Conservation (phyloP, 2,113 vertebrate genomes). For the Oostethus manadensis region DNA sequence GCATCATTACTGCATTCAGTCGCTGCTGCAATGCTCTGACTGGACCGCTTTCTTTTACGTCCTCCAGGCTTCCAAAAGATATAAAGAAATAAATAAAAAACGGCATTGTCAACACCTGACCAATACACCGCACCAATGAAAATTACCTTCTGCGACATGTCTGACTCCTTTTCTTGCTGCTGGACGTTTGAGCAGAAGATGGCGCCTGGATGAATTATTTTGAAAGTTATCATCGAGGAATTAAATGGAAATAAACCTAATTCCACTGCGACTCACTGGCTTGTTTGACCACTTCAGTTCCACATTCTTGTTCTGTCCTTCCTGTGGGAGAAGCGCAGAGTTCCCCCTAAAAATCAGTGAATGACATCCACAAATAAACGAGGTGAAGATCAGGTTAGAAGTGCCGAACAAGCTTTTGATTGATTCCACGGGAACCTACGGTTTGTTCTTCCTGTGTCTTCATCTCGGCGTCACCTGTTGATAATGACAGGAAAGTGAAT, state of each 20-base stretch:
- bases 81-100: no score
- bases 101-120: neutral
- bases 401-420: neutral
- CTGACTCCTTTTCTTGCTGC: neutral
- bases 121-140: neutral
- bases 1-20: neutral
- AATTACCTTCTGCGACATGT: neutral
- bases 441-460: slow-evolving; percentile 22
- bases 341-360: slow-evolving; percentile 33
- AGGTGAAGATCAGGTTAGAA: no score
- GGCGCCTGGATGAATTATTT: neutral
- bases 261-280: slow-evolving; percentile 51
- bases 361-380: neutral
- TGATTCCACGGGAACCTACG: slow-evolving; percentile 31
- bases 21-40: neutral
- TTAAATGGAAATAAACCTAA: neutral
- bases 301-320: slow-evolving; percentile 15
- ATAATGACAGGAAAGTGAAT: slow-evolving; percentile 2
- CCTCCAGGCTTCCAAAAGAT: neutral
- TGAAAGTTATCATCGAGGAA: neutral
- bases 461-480: slow-evolving; percentile 38
- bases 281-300: slow-evolving; percentile 49
- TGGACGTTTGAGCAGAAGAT: no score
- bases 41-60: slow-evolving; percentile 1
- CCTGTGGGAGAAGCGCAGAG: neutral